Evolutionary conservation across 1,140 invertebrate species (phyloP).

Genomic region (Drosophila leontia): DNA sequence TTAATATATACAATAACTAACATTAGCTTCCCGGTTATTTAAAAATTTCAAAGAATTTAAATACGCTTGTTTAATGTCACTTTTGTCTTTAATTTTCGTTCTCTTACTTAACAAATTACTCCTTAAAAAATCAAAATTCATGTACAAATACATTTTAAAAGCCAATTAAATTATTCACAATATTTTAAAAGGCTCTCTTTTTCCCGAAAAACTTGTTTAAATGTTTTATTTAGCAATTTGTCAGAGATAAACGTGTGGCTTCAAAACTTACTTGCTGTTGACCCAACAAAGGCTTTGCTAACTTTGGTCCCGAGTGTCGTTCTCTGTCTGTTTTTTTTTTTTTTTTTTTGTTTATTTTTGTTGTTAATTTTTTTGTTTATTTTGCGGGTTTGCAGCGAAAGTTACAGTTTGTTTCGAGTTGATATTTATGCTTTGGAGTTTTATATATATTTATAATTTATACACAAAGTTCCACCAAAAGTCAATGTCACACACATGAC

Average conservation of each 20-base stretch:
- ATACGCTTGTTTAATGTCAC: background rate
- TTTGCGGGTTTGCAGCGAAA: conserved; percentile 36
- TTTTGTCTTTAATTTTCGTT: background rate
- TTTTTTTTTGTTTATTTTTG: conserved; percentile 2
- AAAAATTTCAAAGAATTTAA: background rate
- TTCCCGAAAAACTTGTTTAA: background rate
- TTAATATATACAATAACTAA: background rate
- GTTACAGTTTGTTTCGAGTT: conserved; percentile 40
- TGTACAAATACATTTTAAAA: background rate
- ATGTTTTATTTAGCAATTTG: conserved; percentile 29
- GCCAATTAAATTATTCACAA: background rate
- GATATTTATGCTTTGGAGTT: conserved; percentile 39
- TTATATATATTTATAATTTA: conserved; percentile 40
- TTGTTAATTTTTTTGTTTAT: background rate
- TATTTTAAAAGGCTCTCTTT: background rate
- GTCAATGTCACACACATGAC: conserved; percentile 60
- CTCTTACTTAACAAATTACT: background rate
- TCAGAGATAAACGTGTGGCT: conserved; percentile 33
- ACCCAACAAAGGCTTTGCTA: conserved; percentile 35
- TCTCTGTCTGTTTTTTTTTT: background rate
- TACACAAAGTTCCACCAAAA: conserved; percentile 44
- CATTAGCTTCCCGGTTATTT: background rate
- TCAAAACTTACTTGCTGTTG: conserved; percentile 67
- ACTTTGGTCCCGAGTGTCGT: conserved; percentile 29
- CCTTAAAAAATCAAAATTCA: background rate